Evolutionary conservation across 2,888 invertebrate genomes (phyloP), one percentile per base, ranked within the genome.

Genomic region (Mamestra brassicae): DNA sequence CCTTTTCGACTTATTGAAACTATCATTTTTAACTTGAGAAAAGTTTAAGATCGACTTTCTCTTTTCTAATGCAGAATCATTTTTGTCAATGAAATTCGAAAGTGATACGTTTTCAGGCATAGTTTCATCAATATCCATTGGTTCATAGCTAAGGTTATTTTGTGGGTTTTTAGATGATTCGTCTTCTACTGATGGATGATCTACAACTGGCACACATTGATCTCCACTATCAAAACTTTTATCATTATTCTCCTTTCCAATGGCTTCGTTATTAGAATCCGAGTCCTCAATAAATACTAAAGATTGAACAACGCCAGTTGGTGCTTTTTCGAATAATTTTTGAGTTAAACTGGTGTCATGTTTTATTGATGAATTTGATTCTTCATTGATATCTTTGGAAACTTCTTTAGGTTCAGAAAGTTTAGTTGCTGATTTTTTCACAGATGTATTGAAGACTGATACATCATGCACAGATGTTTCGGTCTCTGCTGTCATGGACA

Each of bases 51-150:
- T 84, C 17, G 89, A 89, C 54, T 87, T 88, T 69, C 80, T 83
- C 62, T 85, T 87, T 66, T 79, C 74, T 57, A 65, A 38, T 17
- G 15, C 1, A 0, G 83, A 78, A 55, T 80, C 74, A 66, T 84
- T 83, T 55, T 85, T 86, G 13, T 88, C 81, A 42, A 87, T 85
- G 71, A 84, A 89, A 71, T 88, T 88, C 57, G 88, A 76, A 47
- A 93, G 78, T 15, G 93, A 89, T 52, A 92, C 71, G 88, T 91
- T 93, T 78, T 90, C 92, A 63, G 94, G 93, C 71, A 96, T 90
- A 15, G 95, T 94, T 90, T 94, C 95, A 89, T 96, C 96, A 86
- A 96, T 90, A 89, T 96, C 96, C 96, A 96, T 96, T 42, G 96
- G 95, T 89, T 96, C 96, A 84, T 91, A 93, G 76, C 90, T 91